phyloP scores from a whole-genome alignment of 1,140 invertebrate species.

The Orius laevigatus region DNA sequence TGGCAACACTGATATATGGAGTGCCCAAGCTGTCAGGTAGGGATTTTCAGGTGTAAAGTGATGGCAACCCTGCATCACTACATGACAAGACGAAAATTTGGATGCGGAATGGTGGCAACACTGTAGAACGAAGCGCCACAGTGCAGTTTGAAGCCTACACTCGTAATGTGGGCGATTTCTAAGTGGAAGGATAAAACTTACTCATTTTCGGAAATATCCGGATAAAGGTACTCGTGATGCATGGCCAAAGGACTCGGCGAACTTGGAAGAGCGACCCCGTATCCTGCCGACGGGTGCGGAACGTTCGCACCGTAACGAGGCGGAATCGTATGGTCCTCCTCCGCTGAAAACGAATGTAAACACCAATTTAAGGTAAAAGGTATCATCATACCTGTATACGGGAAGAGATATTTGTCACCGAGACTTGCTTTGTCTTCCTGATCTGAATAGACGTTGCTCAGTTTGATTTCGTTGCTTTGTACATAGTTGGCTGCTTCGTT shows the following conservation, averaged over 20 bases:
- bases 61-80: too few relatives aligned
- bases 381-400: constrained; percentile 26
- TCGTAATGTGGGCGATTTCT: neutral
- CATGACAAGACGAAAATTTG: constrained; percentile 1
- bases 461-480: neutral
- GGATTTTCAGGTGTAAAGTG: too few relatives aligned
- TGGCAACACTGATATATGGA: too few relatives aligned
- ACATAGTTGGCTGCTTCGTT: constrained; percentile 12
- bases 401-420: constrained; percentile 29
- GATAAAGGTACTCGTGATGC: constrained; percentile 17
- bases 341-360: constrained; percentile 14
- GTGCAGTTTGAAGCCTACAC: neutral
- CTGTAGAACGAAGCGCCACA: neutral
- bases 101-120: neutral
- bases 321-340: constrained; percentile 18
- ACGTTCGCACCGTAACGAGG: neutral
- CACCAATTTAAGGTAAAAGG: neutral
- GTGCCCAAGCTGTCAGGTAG: too few relatives aligned
- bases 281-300: neutral
- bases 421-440: constrained; percentile 19
- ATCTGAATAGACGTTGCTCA: constrained; percentile 13
- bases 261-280: neutral
- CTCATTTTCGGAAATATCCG: constrained; percentile 33
- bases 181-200: constrained; percentile 24
- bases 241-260: constrained; percentile 17